phyloP scores from a whole-genome alignment of 2,797 vertebrate genomes.

The Amblyraja radiata region DNA sequence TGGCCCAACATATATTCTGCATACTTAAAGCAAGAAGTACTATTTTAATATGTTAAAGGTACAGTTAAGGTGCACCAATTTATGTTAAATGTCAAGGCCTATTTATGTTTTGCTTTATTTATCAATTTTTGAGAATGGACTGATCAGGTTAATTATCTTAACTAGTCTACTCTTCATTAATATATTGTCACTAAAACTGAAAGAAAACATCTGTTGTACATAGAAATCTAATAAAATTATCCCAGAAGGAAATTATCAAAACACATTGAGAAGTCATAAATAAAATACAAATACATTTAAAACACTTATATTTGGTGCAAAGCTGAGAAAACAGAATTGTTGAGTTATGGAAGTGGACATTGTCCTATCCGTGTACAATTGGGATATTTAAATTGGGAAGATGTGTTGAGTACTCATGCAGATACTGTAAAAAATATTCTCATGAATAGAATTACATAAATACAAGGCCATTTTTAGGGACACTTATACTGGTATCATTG shows the following conservation, averaged over 20 bases:
- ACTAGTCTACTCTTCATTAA: constrained; percentile 43
- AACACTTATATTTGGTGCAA: neutral
- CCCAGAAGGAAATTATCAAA: constrained; percentile 39
- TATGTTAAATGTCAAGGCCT: constrained; percentile 44
- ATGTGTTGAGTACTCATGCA: no score
- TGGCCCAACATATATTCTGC: neutral
- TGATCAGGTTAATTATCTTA: constrained; percentile 34
- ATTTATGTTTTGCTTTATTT: constrained; percentile 47
- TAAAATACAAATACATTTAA: neutral
- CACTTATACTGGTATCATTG: no score
- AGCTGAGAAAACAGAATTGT: neutral
- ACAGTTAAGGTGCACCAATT: neutral
- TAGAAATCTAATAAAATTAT: constrained; percentile 43
- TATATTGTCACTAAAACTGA: constrained; percentile 37
- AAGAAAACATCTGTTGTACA: constrained; percentile 39
- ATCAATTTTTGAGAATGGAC: constrained; percentile 48
- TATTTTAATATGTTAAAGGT: neutral
- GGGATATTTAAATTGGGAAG: no score
- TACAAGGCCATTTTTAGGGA: no score
- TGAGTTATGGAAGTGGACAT: neutral
- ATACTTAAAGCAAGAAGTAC: neutral
- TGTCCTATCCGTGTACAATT: neutral
- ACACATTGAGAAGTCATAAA: neutral
- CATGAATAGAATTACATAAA: no score
- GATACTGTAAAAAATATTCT: no score